Evolutionary conservation across 2,113 vertebrate genomes (phyloP).

Genomic region (Lagopus muta): DNA sequence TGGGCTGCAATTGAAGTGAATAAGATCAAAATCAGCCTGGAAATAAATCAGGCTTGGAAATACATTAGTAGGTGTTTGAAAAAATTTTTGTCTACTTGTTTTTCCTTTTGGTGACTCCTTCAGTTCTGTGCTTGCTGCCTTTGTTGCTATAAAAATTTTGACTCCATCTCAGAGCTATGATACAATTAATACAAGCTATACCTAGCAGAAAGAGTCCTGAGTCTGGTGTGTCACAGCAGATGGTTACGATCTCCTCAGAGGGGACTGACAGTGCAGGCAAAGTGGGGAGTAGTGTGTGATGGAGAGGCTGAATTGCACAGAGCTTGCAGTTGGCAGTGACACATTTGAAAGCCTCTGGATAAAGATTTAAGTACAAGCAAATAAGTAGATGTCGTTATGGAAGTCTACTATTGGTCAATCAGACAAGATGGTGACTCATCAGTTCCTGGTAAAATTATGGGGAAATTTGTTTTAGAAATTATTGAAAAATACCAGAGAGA

Average conservation of each 20-base stretch:
- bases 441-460: too few species aligned
- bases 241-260: background rate
- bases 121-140: background rate
- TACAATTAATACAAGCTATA: too few species aligned
- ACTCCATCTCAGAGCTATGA: too few species aligned
- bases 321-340: background rate
- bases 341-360: background rate
- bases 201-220: too few species aligned
- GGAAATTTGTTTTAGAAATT: too few species aligned
- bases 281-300: background rate
- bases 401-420: background rate
- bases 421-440: too few species aligned
- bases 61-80: background rate
- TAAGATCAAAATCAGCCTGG: background rate
- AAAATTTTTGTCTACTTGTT: background rate
- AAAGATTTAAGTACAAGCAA: background rate
- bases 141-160: background rate
- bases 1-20: background rate
- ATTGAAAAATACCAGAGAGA: too few species aligned
- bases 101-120: background rate
- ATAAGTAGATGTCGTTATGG: background rate
- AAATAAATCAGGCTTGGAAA: background rate
- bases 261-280: background rate
- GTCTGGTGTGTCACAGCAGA: background rate
- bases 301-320: background rate